Conservation (phyloP, 2,888 invertebrate genomes). For the Chromoteleia sp. region DNA sequence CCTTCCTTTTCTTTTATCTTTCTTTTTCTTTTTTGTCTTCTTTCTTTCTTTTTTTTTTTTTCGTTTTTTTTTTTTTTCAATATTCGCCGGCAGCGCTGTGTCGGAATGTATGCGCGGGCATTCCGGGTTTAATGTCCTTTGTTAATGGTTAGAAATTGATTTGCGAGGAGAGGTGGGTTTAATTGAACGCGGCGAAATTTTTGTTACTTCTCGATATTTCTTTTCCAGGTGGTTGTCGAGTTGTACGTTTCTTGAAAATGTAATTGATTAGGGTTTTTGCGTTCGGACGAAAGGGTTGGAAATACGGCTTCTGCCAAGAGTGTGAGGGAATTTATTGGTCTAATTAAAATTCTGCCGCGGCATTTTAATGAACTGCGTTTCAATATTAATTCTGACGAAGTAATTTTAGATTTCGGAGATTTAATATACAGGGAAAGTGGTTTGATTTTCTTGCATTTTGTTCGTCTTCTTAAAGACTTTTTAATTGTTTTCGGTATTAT, state of each 20-base stretch:
- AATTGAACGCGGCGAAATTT: constrained; percentile 13
- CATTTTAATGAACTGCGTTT: constrained; percentile 49
- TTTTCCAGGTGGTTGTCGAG: background rate
- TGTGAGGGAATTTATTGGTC: constrained; percentile 41
- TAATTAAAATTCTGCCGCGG: constrained; percentile 57
- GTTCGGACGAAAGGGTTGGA: constrained; percentile 8
- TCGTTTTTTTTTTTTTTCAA: constrained; percentile 48
- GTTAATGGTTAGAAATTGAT: constrained; percentile 60
- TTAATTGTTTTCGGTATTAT: constrained; percentile 6
- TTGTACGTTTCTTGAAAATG: constrained; percentile 2
- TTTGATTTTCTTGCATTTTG: constrained; percentile 9
- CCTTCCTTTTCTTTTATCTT: no score
- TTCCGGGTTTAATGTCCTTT: constrained; percentile 43
- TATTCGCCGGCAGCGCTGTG: constrained; percentile 24
- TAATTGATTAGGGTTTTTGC: constrained; percentile 20
- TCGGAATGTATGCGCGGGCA: constrained; percentile 33
- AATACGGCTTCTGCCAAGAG: background rate
- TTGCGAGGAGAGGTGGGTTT: constrained; percentile 10
- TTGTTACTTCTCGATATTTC: constrained; percentile 4
- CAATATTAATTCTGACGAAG: constrained; percentile 37
- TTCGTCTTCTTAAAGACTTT: background rate
- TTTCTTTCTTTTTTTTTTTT: constrained; percentile 52
- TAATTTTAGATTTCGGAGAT: constrained; percentile 34
- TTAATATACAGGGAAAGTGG: constrained; percentile 8
- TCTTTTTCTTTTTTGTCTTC: constrained; percentile 40